Evolutionary conservation across 2,888 invertebrate species (phyloP), one percentile per base, ranked within the genome.

Genomic region (Melinaea menophilus): DNA sequence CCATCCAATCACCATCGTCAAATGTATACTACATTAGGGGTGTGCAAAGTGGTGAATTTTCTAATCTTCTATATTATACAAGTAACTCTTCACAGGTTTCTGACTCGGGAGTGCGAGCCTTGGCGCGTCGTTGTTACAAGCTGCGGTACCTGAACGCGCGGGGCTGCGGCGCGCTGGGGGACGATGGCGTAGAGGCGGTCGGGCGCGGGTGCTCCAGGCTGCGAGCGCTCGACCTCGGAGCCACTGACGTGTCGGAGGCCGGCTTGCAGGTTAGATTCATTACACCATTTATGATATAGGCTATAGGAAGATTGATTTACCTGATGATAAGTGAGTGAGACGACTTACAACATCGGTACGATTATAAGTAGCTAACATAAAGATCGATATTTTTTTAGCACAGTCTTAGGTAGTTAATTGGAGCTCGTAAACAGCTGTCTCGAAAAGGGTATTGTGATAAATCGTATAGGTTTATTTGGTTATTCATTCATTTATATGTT

Each of bases 161-260:
- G 56, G 98, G 98, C 5, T 98, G 98, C 78, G 97, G 98, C 71
- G 97, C 97, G 0, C 94, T 98, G 2, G 97, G 97, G n/a, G 98
- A 98, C 79, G 97, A 96, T 77, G 96, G 97, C 5, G 94, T 98
- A 70, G 95, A 96, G 58, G 95, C 96, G 1, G 90, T 98, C 66
- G 97, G 97, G 0, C 91, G 96, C 65, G 95, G 95, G 11, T 98
- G 98, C 80, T 95, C 96, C 0, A 92, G 97, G 55, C 86, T 98
- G 41, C 91, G 97, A 60, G 97, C 98, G 0, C 86, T 98, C 7
- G 98, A 98, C 79, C 93, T 98, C 58, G 98, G 98, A 5, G 98
- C 98, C 79, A 98, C 98, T 84, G 98, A 98, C 85, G 95, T 98
- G 0, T 97, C 97, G 37, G 98, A 98, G 84, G 94, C 95, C 35